A percentile compares a stretch with the other conserved stretches of the same genome.
These are phyloP conservation scores for Nesogale talazaci DNA, from an alignment of 2,113 vertebrate genomes.

Conservation along the genomic window DNA sequence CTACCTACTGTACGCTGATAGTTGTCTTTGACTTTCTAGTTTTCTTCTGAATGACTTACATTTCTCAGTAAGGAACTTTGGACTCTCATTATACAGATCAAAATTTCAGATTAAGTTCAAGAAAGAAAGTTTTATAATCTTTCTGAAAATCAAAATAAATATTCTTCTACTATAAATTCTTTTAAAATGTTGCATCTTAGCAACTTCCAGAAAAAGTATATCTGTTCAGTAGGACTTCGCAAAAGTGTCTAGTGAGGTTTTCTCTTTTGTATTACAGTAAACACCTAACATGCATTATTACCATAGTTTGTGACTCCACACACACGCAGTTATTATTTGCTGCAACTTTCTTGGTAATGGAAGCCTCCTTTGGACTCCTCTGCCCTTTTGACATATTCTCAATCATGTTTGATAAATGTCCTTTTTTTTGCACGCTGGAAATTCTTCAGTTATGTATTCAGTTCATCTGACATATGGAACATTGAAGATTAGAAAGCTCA, in stretches of 20 bases:
- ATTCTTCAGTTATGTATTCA: neutral
- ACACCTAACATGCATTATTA: accelerated
- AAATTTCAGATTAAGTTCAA: neutral
- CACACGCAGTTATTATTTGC: too few species aligned
- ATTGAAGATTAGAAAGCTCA: neutral
- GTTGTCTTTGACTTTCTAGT: neutral
- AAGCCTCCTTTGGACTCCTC: neutral
- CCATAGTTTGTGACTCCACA: accelerated
- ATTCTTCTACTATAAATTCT: neutral
- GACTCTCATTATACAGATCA: neutral
- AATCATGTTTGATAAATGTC: too few species aligned
- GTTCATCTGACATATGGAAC: too few species aligned
- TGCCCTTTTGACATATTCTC: accelerated
- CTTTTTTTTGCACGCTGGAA: too few species aligned
- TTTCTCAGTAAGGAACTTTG: neutral
- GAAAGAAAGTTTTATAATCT: conserved; percentile 18
- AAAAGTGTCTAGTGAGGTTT: neutral
- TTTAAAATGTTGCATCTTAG: neutral
- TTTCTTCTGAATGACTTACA: neutral
- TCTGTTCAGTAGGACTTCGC: neutral
- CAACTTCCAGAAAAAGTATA: neutral
- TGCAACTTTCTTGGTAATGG: too few species aligned
- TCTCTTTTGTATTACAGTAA: neutral
- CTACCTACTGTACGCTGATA: accelerated
- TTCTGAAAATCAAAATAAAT: conserved; percentile 7